These are phyloP conservation scores for Camponotus fellah DNA, from an alignment of 2,888 invertebrate species.

Conservation along the genomic window DNA sequence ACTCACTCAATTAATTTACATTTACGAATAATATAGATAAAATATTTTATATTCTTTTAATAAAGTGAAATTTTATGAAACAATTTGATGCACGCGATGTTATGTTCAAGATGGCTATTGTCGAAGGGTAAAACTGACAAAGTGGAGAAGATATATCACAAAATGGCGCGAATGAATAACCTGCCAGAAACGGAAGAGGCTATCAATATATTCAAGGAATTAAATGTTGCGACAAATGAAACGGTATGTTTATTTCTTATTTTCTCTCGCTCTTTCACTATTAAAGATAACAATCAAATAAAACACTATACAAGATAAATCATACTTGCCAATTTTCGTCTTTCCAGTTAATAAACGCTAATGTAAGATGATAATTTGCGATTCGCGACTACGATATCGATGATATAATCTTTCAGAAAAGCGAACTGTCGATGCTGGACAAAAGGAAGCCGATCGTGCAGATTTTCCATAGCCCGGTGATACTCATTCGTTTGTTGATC, in stretches of 20 bases:
- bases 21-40: background rate
- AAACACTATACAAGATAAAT: background rate
- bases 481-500: slow-evolving; percentile 88
- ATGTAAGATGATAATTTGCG: background rate
- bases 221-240: slow-evolving; percentile 67
- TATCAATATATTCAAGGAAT: slow-evolving; percentile 84
- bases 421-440: slow-evolving; percentile 38
- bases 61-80: background rate
- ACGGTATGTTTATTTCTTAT: slow-evolving; percentile 60
- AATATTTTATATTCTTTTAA: slow-evolving; percentile 1
- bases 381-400: background rate
- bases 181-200: slow-evolving; percentile 87
- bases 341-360: background rate
- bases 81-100: background rate
- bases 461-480: slow-evolving; percentile 87
- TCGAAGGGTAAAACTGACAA: slow-evolving; percentile 88
- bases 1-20: background rate
- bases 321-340: background rate
- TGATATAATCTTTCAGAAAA: slow-evolving; percentile 58
- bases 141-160: slow-evolving; percentile 88
- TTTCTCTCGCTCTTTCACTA: background rate
- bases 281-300: background rate
- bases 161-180: slow-evolving; percentile 89
- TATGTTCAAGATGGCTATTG: slow-evolving; percentile 89
- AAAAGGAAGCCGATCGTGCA: slow-evolving; percentile 80